A percentile compares a stretch with the other conserved stretches of the same genome.
Evolutionary conservation across 2,797 vertebrate species (phyloP).

Genomic region (Muraenolepis orangiensis): DNA sequence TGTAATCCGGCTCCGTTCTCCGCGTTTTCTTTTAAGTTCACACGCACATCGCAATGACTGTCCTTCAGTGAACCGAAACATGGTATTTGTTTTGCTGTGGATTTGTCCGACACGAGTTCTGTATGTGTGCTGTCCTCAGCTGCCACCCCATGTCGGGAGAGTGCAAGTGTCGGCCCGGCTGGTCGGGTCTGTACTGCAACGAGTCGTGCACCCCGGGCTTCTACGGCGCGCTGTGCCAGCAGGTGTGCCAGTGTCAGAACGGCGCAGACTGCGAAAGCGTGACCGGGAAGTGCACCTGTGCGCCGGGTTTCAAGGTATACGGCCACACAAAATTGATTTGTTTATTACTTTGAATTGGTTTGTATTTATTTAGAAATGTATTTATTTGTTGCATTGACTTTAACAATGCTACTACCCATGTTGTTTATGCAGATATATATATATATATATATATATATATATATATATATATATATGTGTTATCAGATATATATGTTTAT

Average conservation of each 20-base stretch:
- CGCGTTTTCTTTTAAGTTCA: not conserved
- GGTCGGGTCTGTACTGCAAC: conserved; percentile 95
- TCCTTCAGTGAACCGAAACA: not conserved
- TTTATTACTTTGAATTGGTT: not conserved
- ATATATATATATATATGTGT: too few species aligned
- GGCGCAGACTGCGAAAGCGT: conserved; percentile 93
- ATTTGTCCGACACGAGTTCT: too few species aligned
- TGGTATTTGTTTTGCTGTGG: too few species aligned
- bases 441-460: too few species aligned
- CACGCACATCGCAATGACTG: not conserved
- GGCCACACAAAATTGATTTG: not conserved
- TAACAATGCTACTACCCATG: not conserved
- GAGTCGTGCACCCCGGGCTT: conserved; percentile 91
- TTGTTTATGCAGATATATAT: not conserved
- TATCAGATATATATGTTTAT: too few species aligned
- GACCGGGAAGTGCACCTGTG: conserved; percentile 87
- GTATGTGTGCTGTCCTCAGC: conserved; percentile 66
- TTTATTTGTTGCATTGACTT: not conserved
- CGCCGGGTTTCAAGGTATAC: conserved; percentile 94
- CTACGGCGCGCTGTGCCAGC: conserved; percentile 85
- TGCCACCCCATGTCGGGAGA: conserved; percentile 98
- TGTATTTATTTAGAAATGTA: not conserved
- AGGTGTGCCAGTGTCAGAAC: conserved; percentile 92
- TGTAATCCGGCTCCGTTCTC: not conserved
- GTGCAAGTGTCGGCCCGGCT: conserved; percentile 86